A percentile compares a stretch with the other conserved stretches of the same genome.
These are phyloP conservation scores for Lucilia sericata DNA, from an alignment of 1,140 invertebrate genomes.

Conservation along the genomic window DNA sequence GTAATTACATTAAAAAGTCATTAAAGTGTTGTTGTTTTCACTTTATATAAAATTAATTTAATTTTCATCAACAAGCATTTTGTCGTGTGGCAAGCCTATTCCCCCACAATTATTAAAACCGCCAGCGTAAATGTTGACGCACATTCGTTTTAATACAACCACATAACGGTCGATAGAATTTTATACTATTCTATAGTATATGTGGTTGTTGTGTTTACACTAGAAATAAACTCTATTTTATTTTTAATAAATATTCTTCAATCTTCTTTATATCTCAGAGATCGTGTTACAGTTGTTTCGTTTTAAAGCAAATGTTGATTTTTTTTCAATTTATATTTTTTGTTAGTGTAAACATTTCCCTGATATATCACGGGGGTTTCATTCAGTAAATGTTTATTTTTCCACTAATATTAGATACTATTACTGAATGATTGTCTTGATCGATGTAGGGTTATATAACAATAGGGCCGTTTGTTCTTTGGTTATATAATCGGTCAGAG, in stretches of 20 bases:
- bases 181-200: not conserved
- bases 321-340: too few relatives aligned
- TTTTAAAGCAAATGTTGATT: too few relatives aligned
- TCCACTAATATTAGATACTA: not conserved
- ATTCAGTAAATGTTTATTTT: not conserved
- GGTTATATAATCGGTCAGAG: too few relatives aligned
- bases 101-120: slow-evolving; percentile 25
- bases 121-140: slow-evolving; percentile 36
- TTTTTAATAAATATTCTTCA: too few relatives aligned
- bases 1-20: slow-evolving; percentile 32
- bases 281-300: too few relatives aligned
- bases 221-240: too few relatives aligned
- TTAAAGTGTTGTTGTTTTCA: slow-evolving; percentile 48
- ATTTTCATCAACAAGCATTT: slow-evolving; percentile 34
- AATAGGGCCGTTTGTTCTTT: too few relatives aligned
- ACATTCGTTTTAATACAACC: slow-evolving; percentile 15
- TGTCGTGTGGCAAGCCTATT: slow-evolving; percentile 40
- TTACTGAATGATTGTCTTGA: not conserved
- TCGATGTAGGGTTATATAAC: not conserved
- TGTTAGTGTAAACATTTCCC: not conserved
- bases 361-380: not conserved
- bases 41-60: slow-evolving; percentile 54
- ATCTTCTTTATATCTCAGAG: too few relatives aligned
- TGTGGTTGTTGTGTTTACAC: not conserved
- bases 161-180: not conserved